Conservation (phyloP, 2,888 invertebrate genomes). For the Syrphus vitripennis region DNA sequence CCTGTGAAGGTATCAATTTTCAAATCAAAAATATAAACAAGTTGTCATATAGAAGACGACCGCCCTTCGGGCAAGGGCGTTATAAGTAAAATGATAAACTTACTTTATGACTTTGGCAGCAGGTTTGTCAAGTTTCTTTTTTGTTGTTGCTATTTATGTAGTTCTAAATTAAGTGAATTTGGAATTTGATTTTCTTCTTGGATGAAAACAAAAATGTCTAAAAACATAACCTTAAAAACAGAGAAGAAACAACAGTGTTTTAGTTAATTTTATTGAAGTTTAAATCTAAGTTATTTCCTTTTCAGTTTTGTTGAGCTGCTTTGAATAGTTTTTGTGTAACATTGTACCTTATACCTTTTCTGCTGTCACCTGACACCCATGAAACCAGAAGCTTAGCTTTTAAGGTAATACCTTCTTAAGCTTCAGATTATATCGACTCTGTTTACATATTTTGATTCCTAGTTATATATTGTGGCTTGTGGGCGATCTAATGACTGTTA, state of each 20-base stretch:
- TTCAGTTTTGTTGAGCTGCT: neutral
- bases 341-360: neutral
- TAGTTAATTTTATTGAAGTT: neutral
- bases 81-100: neutral
- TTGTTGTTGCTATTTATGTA: neutral
- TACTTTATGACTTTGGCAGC: neutral
- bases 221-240: too few species aligned
- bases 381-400: neutral
- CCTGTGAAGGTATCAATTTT: neutral
- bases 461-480: neutral
- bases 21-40: neutral
- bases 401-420: neutral
- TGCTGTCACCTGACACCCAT: neutral
- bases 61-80: constrained; percentile 9
- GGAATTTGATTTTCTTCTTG: neutral
- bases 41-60: neutral
- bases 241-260: too few species aligned
- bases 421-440: neutral
- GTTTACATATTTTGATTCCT: neutral
- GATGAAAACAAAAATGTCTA: neutral
- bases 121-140: neutral
- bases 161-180: neutral
- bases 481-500: neutral
- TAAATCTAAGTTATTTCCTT: neutral
- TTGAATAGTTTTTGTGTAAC: neutral